Base-by-base conservation (phyloP, 2,797 vertebrate genomes). In the Zenarchopterus dispar region DNA sequence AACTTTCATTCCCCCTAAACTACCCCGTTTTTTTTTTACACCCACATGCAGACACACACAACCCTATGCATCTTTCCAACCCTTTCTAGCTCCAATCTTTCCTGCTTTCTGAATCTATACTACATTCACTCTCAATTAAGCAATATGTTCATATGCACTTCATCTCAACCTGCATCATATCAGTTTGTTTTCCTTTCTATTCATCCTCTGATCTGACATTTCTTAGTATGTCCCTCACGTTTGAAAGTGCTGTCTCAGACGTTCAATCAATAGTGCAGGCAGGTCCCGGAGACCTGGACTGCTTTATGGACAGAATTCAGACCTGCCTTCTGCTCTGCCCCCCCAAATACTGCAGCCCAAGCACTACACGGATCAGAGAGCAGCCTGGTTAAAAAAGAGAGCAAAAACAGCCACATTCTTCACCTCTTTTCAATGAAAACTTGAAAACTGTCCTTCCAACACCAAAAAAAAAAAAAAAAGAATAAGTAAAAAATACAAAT, bases 231-330 rank as follows among this genome's bases (percentile, higher is more conserved):
- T 84, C 56, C 36, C 75, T 89, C 88, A 88, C 75, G 78, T 88
- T 77, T 70, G 42, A 68, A 75, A 73, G 81, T 51, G 67, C 80
- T 17, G 56, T 81, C 78, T 84, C 77, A 70, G 58, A 86, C 73
- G 77, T 82, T 79, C 69, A 84, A 88, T 91, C 87, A 77, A 90
- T 89, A 82, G 80, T 60, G 73, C 67, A 78, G 79, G 75, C 78
- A 71, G 78, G 85, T 85, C 77, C 84, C 50, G 8, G 73, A 43
- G 79, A 77, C 62, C 72, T 62, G 59, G 68, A 75, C 73, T 67
- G 78, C 84, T 85, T 81, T 84, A 81, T 84, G 83, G 80, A 80
- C 80, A 77, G 75, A 86, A 85, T 81, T 84, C 80, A 78, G 69
- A 73, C 70, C 36, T 22, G 59, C 68, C 78, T 77, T 62, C 45